phyloP scores from a whole-genome alignment of 2,797 vertebrate species.

The Pangasius macronema region DNA sequence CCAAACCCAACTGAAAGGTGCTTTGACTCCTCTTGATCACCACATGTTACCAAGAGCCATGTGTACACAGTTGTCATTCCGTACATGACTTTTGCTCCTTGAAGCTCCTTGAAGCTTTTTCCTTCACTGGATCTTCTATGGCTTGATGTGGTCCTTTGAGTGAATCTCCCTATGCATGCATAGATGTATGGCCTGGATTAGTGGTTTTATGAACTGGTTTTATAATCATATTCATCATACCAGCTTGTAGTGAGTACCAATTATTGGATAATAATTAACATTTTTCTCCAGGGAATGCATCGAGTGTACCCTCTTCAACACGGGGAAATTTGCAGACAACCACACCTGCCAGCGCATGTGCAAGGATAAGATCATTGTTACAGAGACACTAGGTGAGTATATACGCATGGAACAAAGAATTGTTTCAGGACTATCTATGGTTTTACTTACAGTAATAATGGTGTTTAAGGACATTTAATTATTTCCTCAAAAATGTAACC shows the following conservation, averaged over 20 bases:
- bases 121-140: neutral
- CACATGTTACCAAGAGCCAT: neutral
- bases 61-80: conserved; percentile 18
- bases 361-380: conserved; percentile 84
- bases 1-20: neutral
- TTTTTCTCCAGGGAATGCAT: conserved; percentile 86
- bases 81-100: conserved; percentile 17
- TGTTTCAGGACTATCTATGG: neutral
- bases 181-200: conserved; percentile 11
- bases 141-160: neutral
- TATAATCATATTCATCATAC: neutral
- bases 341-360: conserved; percentile 88
- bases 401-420: conserved; percentile 7
- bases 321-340: conserved; percentile 86
- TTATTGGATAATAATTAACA: neutral
- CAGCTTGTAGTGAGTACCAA: neutral
- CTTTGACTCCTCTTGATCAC: neutral
- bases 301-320: conserved; percentile 89
- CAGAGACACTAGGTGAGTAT: conserved; percentile 86
- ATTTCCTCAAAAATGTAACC: neutral
- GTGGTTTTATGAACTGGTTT: neutral
- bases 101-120: neutral
- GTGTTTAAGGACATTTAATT: neutral
- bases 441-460: neutral
- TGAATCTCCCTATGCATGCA: neutral